phyloP scores from a whole-genome alignment of 2,113 vertebrate species.

The Pseudolaguvia tuberculata region DNA sequence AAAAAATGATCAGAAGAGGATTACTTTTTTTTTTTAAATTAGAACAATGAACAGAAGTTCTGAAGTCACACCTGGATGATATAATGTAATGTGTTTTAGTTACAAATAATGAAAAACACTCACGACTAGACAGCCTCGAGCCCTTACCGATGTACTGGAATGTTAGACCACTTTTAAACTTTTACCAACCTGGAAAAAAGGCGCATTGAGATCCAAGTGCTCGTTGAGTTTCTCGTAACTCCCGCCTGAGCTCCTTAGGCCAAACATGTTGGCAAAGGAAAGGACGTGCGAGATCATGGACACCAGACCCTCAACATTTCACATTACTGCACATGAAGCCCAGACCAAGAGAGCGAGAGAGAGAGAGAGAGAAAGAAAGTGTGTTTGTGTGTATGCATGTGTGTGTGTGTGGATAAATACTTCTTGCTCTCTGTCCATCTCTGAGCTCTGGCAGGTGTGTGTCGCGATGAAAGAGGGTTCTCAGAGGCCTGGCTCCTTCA shows the following conservation, averaged over 20 bases:
- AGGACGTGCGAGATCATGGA: slow-evolving; percentile 64
- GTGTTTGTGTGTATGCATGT: background rate
- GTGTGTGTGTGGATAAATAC: slow-evolving; percentile 21
- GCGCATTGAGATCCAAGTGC: slow-evolving; percentile 62
- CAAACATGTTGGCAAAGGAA: slow-evolving; percentile 72
- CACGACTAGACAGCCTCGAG: too few species aligned
- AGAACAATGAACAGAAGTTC: too few species aligned
- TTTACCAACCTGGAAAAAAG: slow-evolving; percentile 68
- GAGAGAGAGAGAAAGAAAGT: slow-evolving; percentile 29
- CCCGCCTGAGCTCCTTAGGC: slow-evolving; percentile 66
- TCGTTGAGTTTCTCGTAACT: slow-evolving; percentile 71
- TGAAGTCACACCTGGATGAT: too few species aligned
- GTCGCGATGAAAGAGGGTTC: slow-evolving; percentile 42
- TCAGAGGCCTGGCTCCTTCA: slow-evolving; percentile 39
- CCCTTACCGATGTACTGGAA: background rate
- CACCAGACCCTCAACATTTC: slow-evolving; percentile 44
- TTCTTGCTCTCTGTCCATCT: slow-evolving; percentile 29
- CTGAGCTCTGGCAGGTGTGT: slow-evolving; percentile 45
- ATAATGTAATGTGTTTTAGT: too few species aligned
- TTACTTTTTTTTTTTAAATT: too few species aligned
- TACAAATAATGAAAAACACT: too few species aligned
- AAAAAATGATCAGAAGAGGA: too few species aligned
- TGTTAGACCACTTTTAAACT: background rate
- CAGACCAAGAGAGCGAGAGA: slow-evolving; percentile 9
- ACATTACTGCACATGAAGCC: slow-evolving; percentile 1